phyloP scores from a whole-genome alignment of 2,113 vertebrate species.

The Macrotis lagotis region DNA sequence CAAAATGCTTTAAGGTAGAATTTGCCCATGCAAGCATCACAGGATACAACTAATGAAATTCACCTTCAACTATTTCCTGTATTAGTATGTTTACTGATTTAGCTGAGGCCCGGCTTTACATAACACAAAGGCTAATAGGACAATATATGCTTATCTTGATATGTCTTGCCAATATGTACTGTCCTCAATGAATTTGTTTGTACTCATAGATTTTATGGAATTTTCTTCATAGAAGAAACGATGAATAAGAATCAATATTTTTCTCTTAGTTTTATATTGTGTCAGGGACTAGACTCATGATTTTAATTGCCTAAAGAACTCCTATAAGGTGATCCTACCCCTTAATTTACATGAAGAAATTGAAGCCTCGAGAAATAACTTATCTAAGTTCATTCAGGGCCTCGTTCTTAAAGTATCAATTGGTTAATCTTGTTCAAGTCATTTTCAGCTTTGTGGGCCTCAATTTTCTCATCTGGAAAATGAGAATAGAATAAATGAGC shows the following conservation, averaged over 20 bases:
- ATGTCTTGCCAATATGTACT: neutral
- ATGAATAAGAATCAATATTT: neutral
- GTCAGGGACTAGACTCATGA: neutral
- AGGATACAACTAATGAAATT: neutral
- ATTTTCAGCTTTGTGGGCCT: neutral
- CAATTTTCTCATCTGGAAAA: neutral
- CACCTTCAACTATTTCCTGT: neutral
- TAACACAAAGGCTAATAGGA: slow-evolving; percentile 29
- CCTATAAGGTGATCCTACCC: neutral
- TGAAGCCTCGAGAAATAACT: neutral
- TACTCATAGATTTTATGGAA: neutral
- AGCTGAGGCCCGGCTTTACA: neutral
- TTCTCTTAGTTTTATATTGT: neutral
- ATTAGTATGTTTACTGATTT: neutral
- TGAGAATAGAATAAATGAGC: neutral
- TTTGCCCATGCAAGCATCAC: neutral
- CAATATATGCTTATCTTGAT: neutral
- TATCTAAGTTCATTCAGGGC: neutral
- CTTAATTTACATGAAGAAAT: neutral
- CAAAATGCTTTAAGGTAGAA: slow-evolving; percentile 19
- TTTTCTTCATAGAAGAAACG: slow-evolving; percentile 19
- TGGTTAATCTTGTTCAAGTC: neutral
- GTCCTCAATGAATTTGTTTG: neutral
- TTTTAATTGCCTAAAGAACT: slow-evolving; percentile 7
- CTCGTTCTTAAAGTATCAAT: neutral